Percentiles rank a stretch among this genome's conserved stretches.
phyloP scores from a whole-genome alignment of 2,113 vertebrate species.

The Entosphenus tridentatus region DNA sequence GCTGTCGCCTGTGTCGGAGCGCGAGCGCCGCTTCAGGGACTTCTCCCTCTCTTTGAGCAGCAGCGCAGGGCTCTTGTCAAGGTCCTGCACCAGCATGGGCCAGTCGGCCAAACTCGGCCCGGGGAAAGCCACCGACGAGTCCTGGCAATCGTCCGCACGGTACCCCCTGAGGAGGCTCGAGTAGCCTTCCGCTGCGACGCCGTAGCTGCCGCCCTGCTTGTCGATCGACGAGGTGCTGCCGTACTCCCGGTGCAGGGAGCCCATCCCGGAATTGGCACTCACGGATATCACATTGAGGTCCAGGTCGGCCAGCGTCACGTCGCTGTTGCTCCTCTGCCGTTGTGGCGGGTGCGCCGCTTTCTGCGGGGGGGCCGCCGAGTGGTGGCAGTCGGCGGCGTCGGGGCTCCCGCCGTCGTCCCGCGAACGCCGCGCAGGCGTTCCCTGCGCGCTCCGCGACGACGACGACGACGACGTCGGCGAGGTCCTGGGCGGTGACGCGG shows the following conservation, averaged over 20 bases:
- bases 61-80: constrained; percentile 50
- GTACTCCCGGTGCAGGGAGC: constrained; percentile 66
- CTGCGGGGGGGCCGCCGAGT: background rate
- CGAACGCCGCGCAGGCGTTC: background rate
- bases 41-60: constrained; percentile 78
- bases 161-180: constrained; percentile 67
- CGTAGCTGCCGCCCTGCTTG: constrained; percentile 48
- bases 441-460: background rate
- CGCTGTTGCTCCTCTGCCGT: constrained; percentile 75
- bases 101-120: constrained; percentile 21
- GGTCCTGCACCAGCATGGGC: constrained; percentile 41
- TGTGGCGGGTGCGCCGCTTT: constrained; percentile 18
- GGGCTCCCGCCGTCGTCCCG: background rate
- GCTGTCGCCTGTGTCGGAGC: constrained; percentile 74
- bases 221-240: constrained; percentile 97
- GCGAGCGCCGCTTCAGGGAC: constrained; percentile 62
- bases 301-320: constrained; percentile 76
- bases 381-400: too few relatives aligned
- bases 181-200: constrained; percentile 39
- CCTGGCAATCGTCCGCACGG: constrained; percentile 48
- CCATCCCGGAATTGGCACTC: constrained; percentile 51
- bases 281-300: constrained; percentile 40
- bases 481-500: background rate
- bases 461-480: background rate
- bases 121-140: constrained; percentile 32